Evolutionary conservation across 2,113 vertebrate genomes (phyloP), one percentile per base, ranked within the genome.

Genomic region (Sialia sialis): DNA sequence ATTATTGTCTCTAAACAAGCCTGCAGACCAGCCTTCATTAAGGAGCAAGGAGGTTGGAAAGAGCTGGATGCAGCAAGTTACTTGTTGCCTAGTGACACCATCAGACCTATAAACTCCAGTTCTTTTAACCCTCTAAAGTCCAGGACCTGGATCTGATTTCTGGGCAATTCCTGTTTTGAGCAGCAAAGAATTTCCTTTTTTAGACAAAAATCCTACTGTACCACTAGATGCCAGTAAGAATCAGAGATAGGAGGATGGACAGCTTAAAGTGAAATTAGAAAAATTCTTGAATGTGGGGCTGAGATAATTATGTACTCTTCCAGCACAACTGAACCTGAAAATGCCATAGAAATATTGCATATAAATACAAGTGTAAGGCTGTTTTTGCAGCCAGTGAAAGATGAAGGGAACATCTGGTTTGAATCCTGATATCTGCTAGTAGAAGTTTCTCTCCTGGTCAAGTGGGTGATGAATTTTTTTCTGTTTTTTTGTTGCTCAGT

Each of bases 51-150:
- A 81, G 87, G 75, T 8, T 91, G 89, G 55, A 89, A 85, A 84
- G 84, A 92, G 69, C 89, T 91, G 88, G 76, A 79, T 95, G 87
- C 90, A 92, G 93, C 93, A 92, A 46, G 88, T 86, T 93, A 94
- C 74, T 84, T 96, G 93, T 96, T 94, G 94, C 91, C 87, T 95
- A 94, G 96, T 96, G 94, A 96, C 94, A 97, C 91, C 66, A 54
- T 58, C 69, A 95, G 83, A 90, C 83, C 85, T 75, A 23, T 92
- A 96, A 96, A 95, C 87, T 74, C 84, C 85, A 58, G 18, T 14
- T 78, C 49, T 72, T 30, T 97, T 97, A 96, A 95, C 95, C 87
- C 93, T 85, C 58, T 38, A 3, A 16, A 69, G 43, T 39, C 90
- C 78, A 90, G 79, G 44, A 63, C 11, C 72, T 91, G 58, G 4